Evolutionary conservation across 2,797 vertebrate species (phyloP), one percentile per base, ranked within the genome.

Genomic region (Carduelis carduelis): DNA sequence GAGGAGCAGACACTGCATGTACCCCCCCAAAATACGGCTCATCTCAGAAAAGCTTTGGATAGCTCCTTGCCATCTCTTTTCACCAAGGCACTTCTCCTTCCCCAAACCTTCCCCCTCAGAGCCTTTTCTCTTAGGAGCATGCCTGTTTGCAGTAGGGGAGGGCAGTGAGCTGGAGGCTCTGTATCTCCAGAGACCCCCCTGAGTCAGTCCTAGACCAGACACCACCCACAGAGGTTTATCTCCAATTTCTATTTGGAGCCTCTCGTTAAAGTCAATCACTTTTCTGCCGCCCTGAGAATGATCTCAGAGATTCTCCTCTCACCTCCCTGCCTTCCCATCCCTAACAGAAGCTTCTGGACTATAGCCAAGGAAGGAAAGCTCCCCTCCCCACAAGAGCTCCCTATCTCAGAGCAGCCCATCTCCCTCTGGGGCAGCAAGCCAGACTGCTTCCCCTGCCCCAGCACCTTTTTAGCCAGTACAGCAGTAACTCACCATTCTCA

Each of bases 351-450:
- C 16, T 41, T 41, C 63, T 39, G 26, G 12, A 32, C 39, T 20
- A 4, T 1, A 57, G 39, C 19, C 41, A 80, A 52, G 66, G 34
- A 13, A 20, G 35, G 32, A 44, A 70, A 77, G 1, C 6, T 56
- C 27, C 39, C 7, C 22, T 21, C 10, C 14, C 43, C 43, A 49
- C 14, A 30, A 27, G 9, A 35, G 5, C 26, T 57, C 37, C 46
- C 9, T 41, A 2, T 35, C n/a, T n/a, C 35, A 64, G 18, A 70
- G 28, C 26, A 56, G 3, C 21, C 13, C 11, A 19, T 11, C 12
- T 41, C 22, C 35, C 37, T 26, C 21, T 0, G 1, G 0, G 1
- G 15, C 53, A 66, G 10, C 26, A 53, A 79, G 4, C 18, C 41
- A 52, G 11, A 3, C 34, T 74, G 3, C 22, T 59, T 47, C 8